phyloP scores from a whole-genome alignment of 2,888 invertebrate species.

The Heliconius ismenius region DNA sequence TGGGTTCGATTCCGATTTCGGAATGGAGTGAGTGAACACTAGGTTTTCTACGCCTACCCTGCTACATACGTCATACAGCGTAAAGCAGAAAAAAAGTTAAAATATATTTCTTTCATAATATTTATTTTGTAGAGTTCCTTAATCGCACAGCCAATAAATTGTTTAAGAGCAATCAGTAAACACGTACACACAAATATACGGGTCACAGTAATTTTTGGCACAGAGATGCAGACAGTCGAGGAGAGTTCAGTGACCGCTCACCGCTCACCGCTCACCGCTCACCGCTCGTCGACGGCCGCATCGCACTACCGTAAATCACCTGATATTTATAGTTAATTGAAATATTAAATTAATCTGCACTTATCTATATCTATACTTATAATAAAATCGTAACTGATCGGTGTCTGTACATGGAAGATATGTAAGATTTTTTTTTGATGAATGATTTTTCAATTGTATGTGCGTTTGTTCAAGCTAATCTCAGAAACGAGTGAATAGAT shows the following conservation, averaged over 20 bases:
- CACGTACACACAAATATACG: slow-evolving; percentile 2
- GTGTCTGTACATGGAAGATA: too few species aligned
- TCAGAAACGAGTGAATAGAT: too few species aligned
- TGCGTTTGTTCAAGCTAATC: too few species aligned
- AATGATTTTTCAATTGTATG: too few species aligned
- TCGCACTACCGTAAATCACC: not conserved
- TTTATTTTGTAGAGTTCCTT: not conserved
- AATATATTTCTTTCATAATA: not conserved
- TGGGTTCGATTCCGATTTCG: too few species aligned
- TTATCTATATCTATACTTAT: too few species aligned
- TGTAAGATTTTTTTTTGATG: too few species aligned
- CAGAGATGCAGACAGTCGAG: not conserved
- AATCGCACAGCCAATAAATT: not conserved
- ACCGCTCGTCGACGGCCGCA: not conserved
- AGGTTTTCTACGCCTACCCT: too few species aligned
- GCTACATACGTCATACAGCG: too few species aligned
- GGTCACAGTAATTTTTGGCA: slow-evolving; percentile 16
- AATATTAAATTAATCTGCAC: not conserved
- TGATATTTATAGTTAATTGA: slow-evolving; percentile 9
- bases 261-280: not conserved
- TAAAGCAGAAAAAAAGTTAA: too few species aligned
- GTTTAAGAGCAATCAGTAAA: not conserved
- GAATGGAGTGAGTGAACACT: too few species aligned
- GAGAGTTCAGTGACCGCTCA: slow-evolving; percentile 15
- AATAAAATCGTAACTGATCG: too few species aligned